Conservation (phyloP, 2,113 vertebrate species). For the Serilophus lunatus region DNA sequence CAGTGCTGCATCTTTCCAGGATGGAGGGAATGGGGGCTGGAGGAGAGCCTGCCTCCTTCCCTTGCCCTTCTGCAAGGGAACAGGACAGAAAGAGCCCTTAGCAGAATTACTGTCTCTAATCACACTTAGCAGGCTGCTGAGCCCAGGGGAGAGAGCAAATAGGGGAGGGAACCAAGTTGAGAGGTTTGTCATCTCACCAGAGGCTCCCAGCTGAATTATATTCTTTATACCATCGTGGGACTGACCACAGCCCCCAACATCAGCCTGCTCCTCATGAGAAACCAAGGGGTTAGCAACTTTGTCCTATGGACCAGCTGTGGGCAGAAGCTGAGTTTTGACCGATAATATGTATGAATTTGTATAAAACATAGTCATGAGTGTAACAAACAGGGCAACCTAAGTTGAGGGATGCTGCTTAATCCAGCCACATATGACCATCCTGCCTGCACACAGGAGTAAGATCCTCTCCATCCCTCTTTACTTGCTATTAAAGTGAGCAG, state of each 20-base stretch:
- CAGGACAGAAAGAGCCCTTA: not conserved
- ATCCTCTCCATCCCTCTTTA: not conserved
- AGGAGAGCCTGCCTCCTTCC: not conserved
- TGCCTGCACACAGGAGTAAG: not conserved
- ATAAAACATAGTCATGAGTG: not conserved
- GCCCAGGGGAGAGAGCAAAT: not conserved
- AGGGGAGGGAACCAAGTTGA: not conserved
- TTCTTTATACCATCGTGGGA: not conserved
- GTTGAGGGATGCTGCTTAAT: not conserved
- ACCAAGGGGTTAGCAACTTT: not conserved
- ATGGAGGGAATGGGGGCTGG: accelerated
- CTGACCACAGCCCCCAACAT: not conserved
- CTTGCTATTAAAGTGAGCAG: not conserved
- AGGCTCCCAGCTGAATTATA: not conserved
- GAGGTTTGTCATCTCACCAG: not conserved
- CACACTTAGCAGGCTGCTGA: not conserved
- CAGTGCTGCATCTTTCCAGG: not conserved
- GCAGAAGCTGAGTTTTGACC: not conserved
- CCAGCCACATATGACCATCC: not conserved
- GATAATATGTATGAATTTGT: accelerated
- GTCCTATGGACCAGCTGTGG: not conserved
- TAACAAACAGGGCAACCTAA: not conserved
- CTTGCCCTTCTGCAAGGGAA: not conserved
- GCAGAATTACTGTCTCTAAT: not conserved
- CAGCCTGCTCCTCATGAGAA: not conserved